These are phyloP conservation scores for Dysidea cf. avara DNA, from an alignment of 37 sponge, comb jelly and placozoan species.

Conservation along the genomic window DNA sequence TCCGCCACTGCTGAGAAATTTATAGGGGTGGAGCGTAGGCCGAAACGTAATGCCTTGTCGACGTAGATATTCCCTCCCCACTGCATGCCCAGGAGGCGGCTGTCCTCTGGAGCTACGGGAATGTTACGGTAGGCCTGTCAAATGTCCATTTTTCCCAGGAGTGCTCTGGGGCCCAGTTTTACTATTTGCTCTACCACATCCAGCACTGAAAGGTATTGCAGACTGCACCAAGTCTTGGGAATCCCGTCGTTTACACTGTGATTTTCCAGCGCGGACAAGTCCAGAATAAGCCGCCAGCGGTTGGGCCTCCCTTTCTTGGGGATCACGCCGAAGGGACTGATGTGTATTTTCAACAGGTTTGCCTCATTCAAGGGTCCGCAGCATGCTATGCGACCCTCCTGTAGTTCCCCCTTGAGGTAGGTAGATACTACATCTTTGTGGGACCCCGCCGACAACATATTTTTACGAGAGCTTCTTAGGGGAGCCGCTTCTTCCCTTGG, in stretches of 20 bases:
- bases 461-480: too few relatives aligned
- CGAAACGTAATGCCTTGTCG: slow-evolving; percentile 16
- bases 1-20: slow-evolving; percentile 23
- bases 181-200: slow-evolving; percentile 1
- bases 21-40: slow-evolving; percentile 18
- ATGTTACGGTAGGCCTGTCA: slow-evolving; percentile 21
- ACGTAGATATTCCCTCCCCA: slow-evolving; percentile 33
- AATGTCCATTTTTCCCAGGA: slow-evolving; percentile 34
- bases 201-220: slow-evolving; percentile 12
- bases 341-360: too few relatives aligned
- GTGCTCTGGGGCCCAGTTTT: slow-evolving; percentile 21
- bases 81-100: slow-evolving; percentile 16
- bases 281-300: not conserved
- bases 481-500: too few relatives aligned
- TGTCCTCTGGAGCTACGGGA: slow-evolving; percentile 28
- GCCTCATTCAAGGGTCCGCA: too few relatives aligned
- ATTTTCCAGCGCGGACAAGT: slow-evolving; percentile 18
- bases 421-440: too few relatives aligned
- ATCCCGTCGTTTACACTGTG: slow-evolving; percentile 31
- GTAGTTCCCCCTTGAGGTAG: too few relatives aligned
- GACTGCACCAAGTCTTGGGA: not conserved
- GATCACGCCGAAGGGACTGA: not conserved
- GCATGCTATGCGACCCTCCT: too few relatives aligned
- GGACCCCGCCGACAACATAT: too few relatives aligned
- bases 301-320: not conserved